phyloP scores from a whole-genome alignment of 2,797 vertebrate species.

The Loris lydekkerianus region DNA sequence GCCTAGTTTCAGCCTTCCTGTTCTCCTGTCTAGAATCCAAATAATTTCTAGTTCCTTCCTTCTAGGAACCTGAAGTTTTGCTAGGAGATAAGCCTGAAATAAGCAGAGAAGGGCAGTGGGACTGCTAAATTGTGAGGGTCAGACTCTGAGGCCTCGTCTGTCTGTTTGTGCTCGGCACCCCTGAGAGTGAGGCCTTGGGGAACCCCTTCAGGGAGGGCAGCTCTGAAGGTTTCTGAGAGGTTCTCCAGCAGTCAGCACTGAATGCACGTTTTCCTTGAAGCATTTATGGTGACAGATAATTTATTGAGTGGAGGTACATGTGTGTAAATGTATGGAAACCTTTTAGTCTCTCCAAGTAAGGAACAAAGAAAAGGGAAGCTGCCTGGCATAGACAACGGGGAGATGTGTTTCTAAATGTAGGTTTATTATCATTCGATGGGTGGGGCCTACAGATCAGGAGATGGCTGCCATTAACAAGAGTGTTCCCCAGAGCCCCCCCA shows the following conservation, averaged over 20 bases:
- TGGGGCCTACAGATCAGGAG: background rate
- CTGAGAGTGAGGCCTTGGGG: background rate
- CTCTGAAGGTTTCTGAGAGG: background rate
- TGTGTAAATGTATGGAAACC: accelerated
- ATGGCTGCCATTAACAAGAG: background rate
- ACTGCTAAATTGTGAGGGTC: background rate
- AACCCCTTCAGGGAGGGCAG: background rate
- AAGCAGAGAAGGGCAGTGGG: background rate
- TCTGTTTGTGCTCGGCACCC: background rate
- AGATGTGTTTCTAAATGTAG: accelerated
- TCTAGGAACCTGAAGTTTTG: background rate
- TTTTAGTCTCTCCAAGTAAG: background rate
- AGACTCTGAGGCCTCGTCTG: accelerated
- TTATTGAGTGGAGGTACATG: background rate
- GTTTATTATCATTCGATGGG: background rate
- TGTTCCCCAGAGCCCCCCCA: too few relatives aligned
- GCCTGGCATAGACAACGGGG: accelerated
- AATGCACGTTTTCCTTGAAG: background rate
- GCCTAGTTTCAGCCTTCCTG: accelerated
- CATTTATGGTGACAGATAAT: too few relatives aligned
- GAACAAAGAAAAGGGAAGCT: background rate
- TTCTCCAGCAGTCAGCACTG: background rate
- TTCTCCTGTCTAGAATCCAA: background rate
- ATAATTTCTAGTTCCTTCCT: background rate
- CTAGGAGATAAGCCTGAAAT: background rate